A percentile compares a stretch with the other conserved stretches of the same genome.
phyloP scores from a whole-genome alignment of 2,888 invertebrate genomes.

The Frankliniella intonsa region DNA sequence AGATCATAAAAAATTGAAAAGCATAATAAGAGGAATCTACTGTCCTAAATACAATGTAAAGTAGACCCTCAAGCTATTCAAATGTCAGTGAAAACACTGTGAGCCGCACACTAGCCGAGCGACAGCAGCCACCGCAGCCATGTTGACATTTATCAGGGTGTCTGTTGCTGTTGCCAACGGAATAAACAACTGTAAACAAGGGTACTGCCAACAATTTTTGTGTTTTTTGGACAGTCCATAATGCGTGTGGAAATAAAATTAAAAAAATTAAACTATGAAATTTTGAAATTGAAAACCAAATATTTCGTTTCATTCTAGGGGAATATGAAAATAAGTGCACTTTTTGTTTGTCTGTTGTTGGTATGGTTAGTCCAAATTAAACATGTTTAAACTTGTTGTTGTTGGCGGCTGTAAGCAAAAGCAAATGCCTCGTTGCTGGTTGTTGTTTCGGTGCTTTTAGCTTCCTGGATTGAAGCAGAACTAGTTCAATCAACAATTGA shows the following conservation, averaged over 20 bases:
- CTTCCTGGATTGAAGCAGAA: neutral
- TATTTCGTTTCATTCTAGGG: too few relatives aligned
- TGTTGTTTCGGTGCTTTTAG: neutral
- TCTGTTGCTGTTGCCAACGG: neutral
- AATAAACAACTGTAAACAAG: too few relatives aligned
- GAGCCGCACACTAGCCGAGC: neutral
- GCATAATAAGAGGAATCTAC: neutral
- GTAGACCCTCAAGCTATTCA: neutral
- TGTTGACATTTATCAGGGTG: neutral
- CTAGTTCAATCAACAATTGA: neutral
- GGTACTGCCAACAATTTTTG: too few relatives aligned
- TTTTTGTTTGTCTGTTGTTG: neutral
- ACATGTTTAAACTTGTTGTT: conserved; percentile 10
- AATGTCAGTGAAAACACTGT: conserved; percentile 26
- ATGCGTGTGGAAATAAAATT: too few relatives aligned
- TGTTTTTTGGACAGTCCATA: too few relatives aligned
- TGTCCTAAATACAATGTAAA: neutral
- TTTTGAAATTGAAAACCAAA: too few relatives aligned
- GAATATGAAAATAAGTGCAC: too few relatives aligned
- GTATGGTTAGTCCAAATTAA: neutral
- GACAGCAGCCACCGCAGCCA: neutral
- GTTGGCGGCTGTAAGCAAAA: too few relatives aligned
- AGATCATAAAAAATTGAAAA: neutral
- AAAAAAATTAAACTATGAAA: too few relatives aligned
- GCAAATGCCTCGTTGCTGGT: too few relatives aligned